Evolutionary conservation across 2,888 invertebrate genomes (phyloP), one percentile per base, ranked within the genome.

Genomic region (Sepiola atlantica): DNA sequence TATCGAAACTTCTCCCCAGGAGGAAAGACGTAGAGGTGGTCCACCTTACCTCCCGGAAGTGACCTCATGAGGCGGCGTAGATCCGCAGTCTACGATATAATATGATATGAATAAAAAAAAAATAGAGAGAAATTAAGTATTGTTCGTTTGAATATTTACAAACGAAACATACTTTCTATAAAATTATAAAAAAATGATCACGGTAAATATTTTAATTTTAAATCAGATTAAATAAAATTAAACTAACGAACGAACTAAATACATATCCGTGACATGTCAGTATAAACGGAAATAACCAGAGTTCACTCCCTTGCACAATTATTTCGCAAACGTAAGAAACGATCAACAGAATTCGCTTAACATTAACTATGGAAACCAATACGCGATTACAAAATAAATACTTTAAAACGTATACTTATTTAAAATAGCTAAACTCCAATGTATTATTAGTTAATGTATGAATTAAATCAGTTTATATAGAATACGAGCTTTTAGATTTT

Each of bases 1-100:
- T 57, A 16, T 77, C 16, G 32, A 32, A 18, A 77, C n/a, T 77
- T 77, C 32, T 77, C n/a, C 16, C 77, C 77, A 77, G 77, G 77
- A 77, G 77, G 77, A 18, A 77, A 77, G 77, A 77, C 77, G 77
- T 14, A n/a, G 0, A n/a, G n/a, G 77, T 77, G n/a, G 77, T 77
- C n/a, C 32, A 77, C 77, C 18, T 77, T 77, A 77, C 77, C 77
- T 77, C 77, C 77, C 77, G 77, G 77, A 77, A 77, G 77, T 77
- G 77, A 77, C n/a, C 77, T 77, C n/a, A 0, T 32, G 32, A n/a
- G 14, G 77, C 10, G 77, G 77, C 8, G 1, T n/a, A 77, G 77
- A 45, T 45, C 45, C 45, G 45, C 77, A 77, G 77, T 77, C 77
- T n/a, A 77, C 77, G 32, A 77, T 45, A 77, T n/a, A 77, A 21